Evolutionary conservation across 2,797 vertebrate genomes (phyloP).

Genomic region (Pipistrellus pipistrellus): DNA sequence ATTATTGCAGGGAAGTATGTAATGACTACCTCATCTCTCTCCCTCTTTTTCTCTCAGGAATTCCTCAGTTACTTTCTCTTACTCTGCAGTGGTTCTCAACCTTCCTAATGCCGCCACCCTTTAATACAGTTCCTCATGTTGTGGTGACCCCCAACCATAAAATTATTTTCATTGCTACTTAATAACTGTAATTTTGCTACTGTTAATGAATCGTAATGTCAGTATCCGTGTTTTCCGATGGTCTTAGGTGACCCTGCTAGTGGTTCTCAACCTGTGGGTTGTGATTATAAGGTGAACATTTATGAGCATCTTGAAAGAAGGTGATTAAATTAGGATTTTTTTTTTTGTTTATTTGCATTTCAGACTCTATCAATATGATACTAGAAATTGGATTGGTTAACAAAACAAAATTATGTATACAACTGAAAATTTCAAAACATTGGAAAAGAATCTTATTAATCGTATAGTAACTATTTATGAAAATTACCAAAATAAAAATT

Average conservation of each 20-base stretch:
- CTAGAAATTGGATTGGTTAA: neutral
- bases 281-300: too few relatives aligned
- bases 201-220: too few relatives aligned
- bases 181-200: too few relatives aligned
- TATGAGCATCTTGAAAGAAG: neutral
- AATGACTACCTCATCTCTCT: neutral
- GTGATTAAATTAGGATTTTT: neutral
- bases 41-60: neutral
- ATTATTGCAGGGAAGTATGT: neutral
- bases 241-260: too few relatives aligned
- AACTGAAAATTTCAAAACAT: constrained; percentile 48
- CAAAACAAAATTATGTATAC: neutral
- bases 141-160: too few relatives aligned
- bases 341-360: constrained; percentile 42
- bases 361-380: neutral
- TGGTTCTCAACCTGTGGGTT: too few relatives aligned
- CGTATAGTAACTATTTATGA: constrained; percentile 13
- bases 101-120: too few relatives aligned
- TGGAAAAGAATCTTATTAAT: constrained; percentile 31
- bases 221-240: too few relatives aligned
- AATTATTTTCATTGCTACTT: too few relatives aligned
- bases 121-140: too few relatives aligned
- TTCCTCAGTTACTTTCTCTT: neutral
- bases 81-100: too few relatives aligned
- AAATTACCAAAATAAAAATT: constrained; percentile 54